phyloP scores from a whole-genome alignment of 1,140 invertebrate genomes.

The Popillia japonica region DNA sequence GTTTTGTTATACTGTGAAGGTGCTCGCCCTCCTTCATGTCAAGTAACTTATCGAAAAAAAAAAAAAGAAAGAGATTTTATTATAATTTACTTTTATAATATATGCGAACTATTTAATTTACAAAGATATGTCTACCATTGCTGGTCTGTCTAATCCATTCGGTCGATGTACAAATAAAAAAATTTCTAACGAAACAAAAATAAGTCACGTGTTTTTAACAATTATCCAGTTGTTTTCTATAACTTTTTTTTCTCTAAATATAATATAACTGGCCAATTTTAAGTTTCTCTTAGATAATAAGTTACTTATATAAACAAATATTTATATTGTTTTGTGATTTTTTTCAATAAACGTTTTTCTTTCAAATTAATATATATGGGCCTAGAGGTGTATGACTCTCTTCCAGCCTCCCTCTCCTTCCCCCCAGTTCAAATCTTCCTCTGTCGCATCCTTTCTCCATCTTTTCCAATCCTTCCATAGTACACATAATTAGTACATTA shows the following conservation, averaged over 20 bases:
- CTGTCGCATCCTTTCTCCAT: no score
- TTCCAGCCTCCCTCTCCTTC: no score
- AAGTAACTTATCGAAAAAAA: conserved; percentile 22
- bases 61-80: neutral
- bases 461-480: no score
- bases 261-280: conserved; percentile 30
- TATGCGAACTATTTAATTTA: neutral
- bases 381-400: no score
- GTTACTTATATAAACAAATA: conserved; percentile 34
- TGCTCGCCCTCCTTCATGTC: conserved; percentile 16
- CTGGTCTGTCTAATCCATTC: conserved; percentile 15
- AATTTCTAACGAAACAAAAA: conserved; percentile 2
- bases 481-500: no score
- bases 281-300: conserved; percentile 32
- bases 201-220: neutral
- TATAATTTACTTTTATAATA: conserved; percentile 21
- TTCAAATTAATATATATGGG: no score
- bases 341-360: conserved; percentile 38
- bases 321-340: conserved; percentile 37
- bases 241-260: neutral
- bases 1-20: conserved; percentile 35
- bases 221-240: neutral
- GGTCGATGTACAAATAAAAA: conserved; percentile 17
- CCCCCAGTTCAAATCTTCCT: no score
- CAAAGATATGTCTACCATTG: conserved; percentile 16